Percentiles rank a stretch among this genome's conserved stretches.
These are phyloP conservation scores for Bombyx mandarina DNA, from an alignment of 1,140 invertebrate species.

Conservation along the genomic window DNA sequence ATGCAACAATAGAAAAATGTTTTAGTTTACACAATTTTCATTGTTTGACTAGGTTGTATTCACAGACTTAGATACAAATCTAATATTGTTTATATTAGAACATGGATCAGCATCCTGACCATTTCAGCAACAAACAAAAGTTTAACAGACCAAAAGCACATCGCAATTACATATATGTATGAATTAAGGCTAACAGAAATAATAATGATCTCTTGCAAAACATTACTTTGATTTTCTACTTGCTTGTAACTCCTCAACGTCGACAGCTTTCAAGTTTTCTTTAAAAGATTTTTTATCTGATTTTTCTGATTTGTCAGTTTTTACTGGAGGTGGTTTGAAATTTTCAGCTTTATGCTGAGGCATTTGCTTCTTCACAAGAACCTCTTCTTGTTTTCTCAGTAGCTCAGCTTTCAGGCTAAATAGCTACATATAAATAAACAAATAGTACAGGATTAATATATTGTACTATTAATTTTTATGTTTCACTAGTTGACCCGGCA, in stretches of 20 bases:
- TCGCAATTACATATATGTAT: too few species aligned
- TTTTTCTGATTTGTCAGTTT: slow-evolving; percentile 23
- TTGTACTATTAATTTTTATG: background rate
- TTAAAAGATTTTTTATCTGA: slow-evolving; percentile 41
- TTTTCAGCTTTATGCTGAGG: slow-evolving; percentile 58
- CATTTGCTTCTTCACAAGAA: slow-evolving; percentile 74
- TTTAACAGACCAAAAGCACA: too few species aligned
- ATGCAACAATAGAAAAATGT: too few species aligned
- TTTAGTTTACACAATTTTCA: too few species aligned
- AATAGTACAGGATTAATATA: background rate
- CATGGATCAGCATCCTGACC: too few species aligned
- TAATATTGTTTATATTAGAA: too few species aligned
- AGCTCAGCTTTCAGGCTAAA: slow-evolving; percentile 83
- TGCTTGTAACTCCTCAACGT: slow-evolving; percentile 68
- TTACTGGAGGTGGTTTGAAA: slow-evolving; percentile 37
- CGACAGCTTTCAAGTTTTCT: slow-evolving; percentile 60
- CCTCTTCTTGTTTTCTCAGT: slow-evolving; percentile 82
- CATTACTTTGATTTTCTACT: slow-evolving; percentile 75
- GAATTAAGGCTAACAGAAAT: too few species aligned
- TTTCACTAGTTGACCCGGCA: too few species aligned
- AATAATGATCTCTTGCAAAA: too few species aligned
- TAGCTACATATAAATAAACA: slow-evolving; percentile 54
- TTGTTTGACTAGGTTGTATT: too few species aligned
- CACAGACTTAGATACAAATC: too few species aligned
- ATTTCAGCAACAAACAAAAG: too few species aligned